phyloP scores from a whole-genome alignment of 2,113 vertebrate species.

The Pelobates fuscus region DNA sequence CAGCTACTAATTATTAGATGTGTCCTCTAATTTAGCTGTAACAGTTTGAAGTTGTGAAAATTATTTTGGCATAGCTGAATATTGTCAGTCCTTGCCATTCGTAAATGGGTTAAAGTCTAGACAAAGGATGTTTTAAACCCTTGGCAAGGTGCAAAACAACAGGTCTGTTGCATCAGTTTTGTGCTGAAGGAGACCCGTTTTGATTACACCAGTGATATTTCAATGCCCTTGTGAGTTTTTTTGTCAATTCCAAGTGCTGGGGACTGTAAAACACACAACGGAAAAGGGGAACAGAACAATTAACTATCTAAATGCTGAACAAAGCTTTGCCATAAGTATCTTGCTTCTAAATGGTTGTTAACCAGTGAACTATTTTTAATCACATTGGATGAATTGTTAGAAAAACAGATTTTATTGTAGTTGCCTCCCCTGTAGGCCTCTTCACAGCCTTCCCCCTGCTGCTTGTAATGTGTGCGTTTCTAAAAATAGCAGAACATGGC shows the following conservation, averaged over 20 bases:
- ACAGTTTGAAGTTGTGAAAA: no score
- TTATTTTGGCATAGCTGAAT: not conserved
- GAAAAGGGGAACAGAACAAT: not conserved
- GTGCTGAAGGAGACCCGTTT: slow-evolving; percentile 4
- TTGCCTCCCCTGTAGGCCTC: not conserved
- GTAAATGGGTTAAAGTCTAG: not conserved
- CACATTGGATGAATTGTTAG: not conserved
- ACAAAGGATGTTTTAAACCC: not conserved
- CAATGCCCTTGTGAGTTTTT: slow-evolving; percentile 9
- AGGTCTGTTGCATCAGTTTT: slow-evolving; percentile 15
- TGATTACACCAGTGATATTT: slow-evolving; percentile 9
- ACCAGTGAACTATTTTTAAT: not conserved
- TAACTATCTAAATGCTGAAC: no score
- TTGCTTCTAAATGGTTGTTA: not conserved
- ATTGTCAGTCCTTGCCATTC: not conserved
- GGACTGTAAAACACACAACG: no score
- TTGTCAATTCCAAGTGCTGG: not conserved
- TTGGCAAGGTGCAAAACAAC: not conserved
- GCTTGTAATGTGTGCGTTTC: not conserved
- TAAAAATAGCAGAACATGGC: slow-evolving; percentile 4
- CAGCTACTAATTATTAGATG: no score
- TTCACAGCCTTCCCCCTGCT: not conserved
- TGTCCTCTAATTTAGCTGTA: no score
- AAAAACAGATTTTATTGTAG: not conserved
- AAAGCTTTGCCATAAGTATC: no score